Conservation (phyloP, 2,113 vertebrate genomes). For the Sturnus vulgaris region DNA sequence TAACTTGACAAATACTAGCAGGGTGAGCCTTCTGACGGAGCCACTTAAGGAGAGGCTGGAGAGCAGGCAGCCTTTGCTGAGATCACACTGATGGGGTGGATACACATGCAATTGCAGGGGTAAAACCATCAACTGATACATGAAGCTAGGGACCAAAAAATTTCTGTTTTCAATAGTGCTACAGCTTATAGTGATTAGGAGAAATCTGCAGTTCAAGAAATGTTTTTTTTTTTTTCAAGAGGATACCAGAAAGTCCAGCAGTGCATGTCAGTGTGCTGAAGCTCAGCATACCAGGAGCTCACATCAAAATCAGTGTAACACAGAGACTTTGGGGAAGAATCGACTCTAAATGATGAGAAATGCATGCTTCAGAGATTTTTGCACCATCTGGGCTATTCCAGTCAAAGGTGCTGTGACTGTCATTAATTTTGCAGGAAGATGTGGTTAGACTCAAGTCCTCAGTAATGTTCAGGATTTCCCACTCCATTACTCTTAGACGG, state of each 20-base stretch:
- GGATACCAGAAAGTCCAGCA: background rate
- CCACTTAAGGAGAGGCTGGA: background rate
- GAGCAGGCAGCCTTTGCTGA: background rate
- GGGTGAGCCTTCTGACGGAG: background rate
- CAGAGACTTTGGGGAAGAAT: background rate
- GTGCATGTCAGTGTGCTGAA: background rate
- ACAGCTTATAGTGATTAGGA: background rate
- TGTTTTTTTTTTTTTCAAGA: background rate
- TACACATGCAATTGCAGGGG: background rate
- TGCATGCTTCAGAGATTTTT: background rate
- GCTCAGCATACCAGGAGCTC: background rate
- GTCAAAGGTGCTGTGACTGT: background rate
- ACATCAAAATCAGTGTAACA: background rate
- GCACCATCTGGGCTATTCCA: background rate
- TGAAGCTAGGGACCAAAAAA: background rate
- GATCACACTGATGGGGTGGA: background rate
- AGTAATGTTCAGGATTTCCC: background rate
- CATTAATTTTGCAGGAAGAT: background rate
- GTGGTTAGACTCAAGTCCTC: background rate
- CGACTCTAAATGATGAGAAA: background rate
- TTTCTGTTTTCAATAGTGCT: background rate
- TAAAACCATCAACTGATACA: background rate
- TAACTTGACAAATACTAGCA: background rate
- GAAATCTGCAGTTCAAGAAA: background rate
- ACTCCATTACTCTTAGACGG: background rate